Evolutionary conservation across 2,113 vertebrate genomes (phyloP).

Genomic region (Engraulis encrasicolus): DNA sequence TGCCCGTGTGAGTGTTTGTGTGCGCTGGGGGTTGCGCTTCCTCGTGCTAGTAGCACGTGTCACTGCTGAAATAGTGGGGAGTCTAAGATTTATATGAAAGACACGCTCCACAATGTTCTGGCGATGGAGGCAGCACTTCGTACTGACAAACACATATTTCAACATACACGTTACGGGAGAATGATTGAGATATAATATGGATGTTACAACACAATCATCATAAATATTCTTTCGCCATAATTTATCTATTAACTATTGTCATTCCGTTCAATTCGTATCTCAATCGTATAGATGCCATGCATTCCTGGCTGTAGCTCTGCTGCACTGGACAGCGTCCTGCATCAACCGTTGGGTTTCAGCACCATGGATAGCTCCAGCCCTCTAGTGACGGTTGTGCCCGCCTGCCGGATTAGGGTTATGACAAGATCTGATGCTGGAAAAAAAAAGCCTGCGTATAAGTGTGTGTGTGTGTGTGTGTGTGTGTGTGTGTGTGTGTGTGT

Average conservation of each 20-base stretch:
- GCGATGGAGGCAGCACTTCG: neutral
- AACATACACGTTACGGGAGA: neutral
- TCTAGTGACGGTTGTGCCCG: neutral
- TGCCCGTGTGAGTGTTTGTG: slow-evolving; percentile 49
- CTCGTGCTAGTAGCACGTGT: slow-evolving; percentile 12
- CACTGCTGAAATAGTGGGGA: slow-evolving; percentile 7
- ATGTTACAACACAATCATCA: too few species aligned
- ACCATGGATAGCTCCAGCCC: slow-evolving; percentile 36
- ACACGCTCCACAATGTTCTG: neutral
- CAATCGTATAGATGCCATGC: neutral
- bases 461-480: too few species aligned
- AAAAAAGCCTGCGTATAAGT: slow-evolving; percentile 1
- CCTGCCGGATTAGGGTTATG: neutral
- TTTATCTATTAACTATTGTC: too few species aligned
- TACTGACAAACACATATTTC: neutral
- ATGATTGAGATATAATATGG: neutral
- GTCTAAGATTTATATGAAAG: slow-evolving; percentile 9
- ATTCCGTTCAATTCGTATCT: neutral
- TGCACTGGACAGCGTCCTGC: neutral
- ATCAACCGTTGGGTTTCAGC: slow-evolving; percentile 21
- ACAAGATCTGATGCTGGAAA: neutral
- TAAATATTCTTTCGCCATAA: too few species aligned
- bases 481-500: too few species aligned
- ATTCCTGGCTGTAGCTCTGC: neutral
- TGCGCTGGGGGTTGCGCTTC: slow-evolving; percentile 32